Base-by-base conservation (phyloP, 92 coral and sea anemone genomes). In the Metridium senile region DNA sequence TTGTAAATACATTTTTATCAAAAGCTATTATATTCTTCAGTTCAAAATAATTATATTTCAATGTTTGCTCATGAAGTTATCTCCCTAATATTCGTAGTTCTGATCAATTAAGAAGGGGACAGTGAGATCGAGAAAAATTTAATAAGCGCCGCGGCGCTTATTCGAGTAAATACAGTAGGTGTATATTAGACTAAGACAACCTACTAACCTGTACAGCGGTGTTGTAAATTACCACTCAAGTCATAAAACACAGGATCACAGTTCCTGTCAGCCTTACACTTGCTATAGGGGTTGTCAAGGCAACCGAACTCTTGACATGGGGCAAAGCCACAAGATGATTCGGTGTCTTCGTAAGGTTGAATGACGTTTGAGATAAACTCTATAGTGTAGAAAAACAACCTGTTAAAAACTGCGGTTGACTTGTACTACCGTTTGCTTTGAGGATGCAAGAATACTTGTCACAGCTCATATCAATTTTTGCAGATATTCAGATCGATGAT, bases 181-280 rank as follows among this genome's bases (percentile, higher is more conserved):
- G n/a, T n/a, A n/a, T n/a, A n/a, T n/a, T n/a, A n/a, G n/a, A n/a
- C n/a, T 45, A 26, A 9, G 45, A 1, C n/a, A 45, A 31, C 34
- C 26, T 39, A 39, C 70, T 34, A 71, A 89, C 93, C 93, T 77
- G 67, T 74, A 46, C 95, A 90, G 13, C 61, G 67, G 33, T 45
- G 56, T 17, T 83, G 32, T 10, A 84, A 76, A 19, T 75, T 53
- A n/a, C 95, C 95, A 57, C 66, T 27, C 19, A 33, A 31, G 45
- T 87, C 88, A 59, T 74, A 90, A 72, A 90, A 90, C 51, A 85
- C 73, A 22, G 95, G 95, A 63, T 83, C 82, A 58, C 95, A 90
- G 33, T 82, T 74, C 27, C 66, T 82, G 74, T 90, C 91, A 18
- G 95, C 68, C 19, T 82, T 59, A 49, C 95, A 90, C 57, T 71